phyloP scores from a whole-genome alignment of 2,888 invertebrate species.

The Pharmacophagus antenor region DNA sequence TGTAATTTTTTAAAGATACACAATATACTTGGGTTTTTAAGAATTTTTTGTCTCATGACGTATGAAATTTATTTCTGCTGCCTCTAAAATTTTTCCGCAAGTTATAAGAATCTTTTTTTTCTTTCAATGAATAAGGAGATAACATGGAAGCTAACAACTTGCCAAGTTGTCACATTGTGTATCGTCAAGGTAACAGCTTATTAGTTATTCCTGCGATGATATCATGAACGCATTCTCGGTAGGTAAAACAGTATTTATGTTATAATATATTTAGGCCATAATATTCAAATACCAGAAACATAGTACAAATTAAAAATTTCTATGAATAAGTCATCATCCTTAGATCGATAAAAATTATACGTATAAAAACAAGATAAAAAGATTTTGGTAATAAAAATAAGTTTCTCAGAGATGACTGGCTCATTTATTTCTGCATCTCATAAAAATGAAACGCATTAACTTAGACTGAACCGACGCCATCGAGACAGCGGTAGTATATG shows the following conservation, averaged over 20 bases:
- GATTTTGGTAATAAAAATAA: not conserved
- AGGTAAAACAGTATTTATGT: not conserved
- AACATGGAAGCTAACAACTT: constrained; percentile 6
- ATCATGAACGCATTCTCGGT: constrained; percentile 7
- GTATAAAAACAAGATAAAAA: not conserved
- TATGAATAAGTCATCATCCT: too few species aligned
- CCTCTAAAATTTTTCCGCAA: not conserved
- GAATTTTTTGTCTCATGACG: too few species aligned
- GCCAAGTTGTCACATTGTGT: constrained; percentile 21
- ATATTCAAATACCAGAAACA: not conserved
- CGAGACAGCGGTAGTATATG: not conserved
- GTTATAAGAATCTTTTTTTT: not conserved
- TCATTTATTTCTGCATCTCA: not conserved
- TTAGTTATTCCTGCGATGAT: constrained; percentile 21
- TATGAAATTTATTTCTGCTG: not conserved
- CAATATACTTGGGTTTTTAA: too few species aligned
- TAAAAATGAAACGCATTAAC: not conserved
- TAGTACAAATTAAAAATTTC: too few species aligned
- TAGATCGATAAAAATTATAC: too few species aligned
- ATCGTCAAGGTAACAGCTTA: constrained; percentile 20
- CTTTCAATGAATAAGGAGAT: constrained; percentile 3
- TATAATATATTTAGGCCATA: not conserved
- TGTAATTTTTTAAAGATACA: too few species aligned
- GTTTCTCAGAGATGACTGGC: not conserved
- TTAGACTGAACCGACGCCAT: not conserved